Evolutionary conservation across 2,888 invertebrate genomes (phyloP).

Genomic region (Ennomos quercinarius): DNA sequence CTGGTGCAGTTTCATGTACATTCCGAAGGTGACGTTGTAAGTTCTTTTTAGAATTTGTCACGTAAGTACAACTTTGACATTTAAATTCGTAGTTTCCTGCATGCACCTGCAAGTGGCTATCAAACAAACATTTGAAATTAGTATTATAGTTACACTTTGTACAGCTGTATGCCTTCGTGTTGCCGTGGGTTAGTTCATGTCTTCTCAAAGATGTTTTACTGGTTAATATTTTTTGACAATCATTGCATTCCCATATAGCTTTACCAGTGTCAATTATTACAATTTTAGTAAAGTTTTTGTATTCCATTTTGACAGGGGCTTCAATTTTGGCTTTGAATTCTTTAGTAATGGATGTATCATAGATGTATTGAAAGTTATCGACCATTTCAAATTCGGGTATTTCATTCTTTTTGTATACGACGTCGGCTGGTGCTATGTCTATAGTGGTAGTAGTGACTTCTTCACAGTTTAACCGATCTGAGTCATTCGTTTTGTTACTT

Average conservation of each 20-base stretch:
- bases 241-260: not conserved
- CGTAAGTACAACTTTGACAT: not conserved
- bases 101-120: not conserved
- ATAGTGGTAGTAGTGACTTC: slow-evolving; percentile 1
- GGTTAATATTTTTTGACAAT: not conserved
- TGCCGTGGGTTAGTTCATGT: not conserved
- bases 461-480: not conserved
- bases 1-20: not conserved
- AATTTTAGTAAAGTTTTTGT: slow-evolving; percentile 2
- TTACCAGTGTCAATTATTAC: not conserved
- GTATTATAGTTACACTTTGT: slow-evolving; percentile 2
- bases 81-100: not conserved
- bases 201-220: not conserved
- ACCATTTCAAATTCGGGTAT: not conserved
- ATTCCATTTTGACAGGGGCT: not conserved
- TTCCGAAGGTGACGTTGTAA: not conserved
- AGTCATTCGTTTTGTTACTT: too few relatives aligned
- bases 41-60: not conserved
- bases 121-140: not conserved
- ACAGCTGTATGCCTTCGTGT: not conserved
- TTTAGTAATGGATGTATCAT: not conserved
- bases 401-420: not conserved
- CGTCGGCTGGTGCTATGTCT: not conserved
- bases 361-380: slow-evolving; percentile 1
- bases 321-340: not conserved